These are phyloP conservation scores for Brachymystax lenok DNA, from an alignment of 2,797 vertebrate genomes.

Conservation along the genomic window DNA sequence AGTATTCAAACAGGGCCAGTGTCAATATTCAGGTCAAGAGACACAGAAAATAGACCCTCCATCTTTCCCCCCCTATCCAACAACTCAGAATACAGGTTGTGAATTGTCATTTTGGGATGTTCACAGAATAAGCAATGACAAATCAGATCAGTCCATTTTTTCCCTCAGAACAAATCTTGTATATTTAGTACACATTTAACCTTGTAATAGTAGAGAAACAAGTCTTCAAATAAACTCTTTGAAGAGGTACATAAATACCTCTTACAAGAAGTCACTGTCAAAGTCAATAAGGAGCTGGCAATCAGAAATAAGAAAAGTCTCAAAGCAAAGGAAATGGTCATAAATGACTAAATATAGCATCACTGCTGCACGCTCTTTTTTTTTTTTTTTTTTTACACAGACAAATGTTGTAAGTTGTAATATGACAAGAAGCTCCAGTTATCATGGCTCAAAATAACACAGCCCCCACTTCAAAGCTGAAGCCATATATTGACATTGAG, in stretches of 20 bases:
- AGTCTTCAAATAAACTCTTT: constrained; percentile 59
- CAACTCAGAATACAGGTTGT: constrained; percentile 37
- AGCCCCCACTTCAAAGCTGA: constrained; percentile 56
- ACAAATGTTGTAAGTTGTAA: constrained; percentile 55
- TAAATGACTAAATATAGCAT: constrained; percentile 53
- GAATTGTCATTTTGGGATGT: constrained; percentile 37
- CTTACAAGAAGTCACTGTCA: constrained; percentile 61
- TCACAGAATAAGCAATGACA: constrained; percentile 62
- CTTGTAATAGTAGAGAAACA: constrained; percentile 44
- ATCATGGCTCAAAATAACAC: constrained; percentile 49
- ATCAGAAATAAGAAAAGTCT: constrained; percentile 50
- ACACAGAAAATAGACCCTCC: constrained; percentile 20
- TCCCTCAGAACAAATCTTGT: constrained; percentile 43
- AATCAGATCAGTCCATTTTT: constrained; percentile 40
- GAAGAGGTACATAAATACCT: constrained; percentile 54
- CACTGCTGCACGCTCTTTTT: constrained; percentile 53
- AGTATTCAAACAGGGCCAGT: constrained; percentile 36
- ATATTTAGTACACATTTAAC: constrained; percentile 63
- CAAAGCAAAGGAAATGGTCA: constrained; percentile 37
- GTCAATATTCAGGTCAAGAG: constrained; percentile 40
- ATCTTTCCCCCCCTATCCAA: constrained; percentile 30
- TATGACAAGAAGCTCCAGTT: constrained; percentile 55
- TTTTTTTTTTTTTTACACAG: constrained; percentile 35
- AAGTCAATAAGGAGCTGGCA: constrained; percentile 47
- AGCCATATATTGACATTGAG: constrained; percentile 58